A percentile compares a stretch with the other conserved stretches of the same genome.
These are phyloP conservation scores for Cryptoblepharus egeriae DNA, from an alignment of 2,797 vertebrate genomes.

Conservation along the genomic window DNA sequence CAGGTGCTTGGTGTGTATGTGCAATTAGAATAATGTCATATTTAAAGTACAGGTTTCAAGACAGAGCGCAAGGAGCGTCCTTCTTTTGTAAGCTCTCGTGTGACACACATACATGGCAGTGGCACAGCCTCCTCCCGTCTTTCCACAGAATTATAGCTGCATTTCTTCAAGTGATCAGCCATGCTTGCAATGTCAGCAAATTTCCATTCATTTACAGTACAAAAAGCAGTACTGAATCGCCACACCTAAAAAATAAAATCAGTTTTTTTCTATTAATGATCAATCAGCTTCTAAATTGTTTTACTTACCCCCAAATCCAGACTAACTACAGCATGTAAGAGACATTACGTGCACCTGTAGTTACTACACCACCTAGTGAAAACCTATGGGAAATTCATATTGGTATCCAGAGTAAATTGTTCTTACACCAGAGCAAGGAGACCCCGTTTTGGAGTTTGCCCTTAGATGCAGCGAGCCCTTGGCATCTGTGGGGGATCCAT, in stretches of 20 bases:
- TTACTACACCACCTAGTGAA: too few species aligned
- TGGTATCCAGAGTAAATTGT: too few species aligned
- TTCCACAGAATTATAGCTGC: constrained; percentile 91
- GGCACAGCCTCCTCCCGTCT: constrained; percentile 93
- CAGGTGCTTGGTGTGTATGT: constrained; percentile 77
- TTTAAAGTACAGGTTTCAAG: constrained; percentile 94
- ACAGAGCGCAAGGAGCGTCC: constrained; percentile 94
- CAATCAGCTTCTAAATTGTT: not conserved
- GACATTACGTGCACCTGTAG: too few species aligned
- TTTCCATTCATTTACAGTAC: constrained; percentile 97
- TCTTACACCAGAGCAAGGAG: too few species aligned
- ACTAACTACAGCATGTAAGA: too few species aligned
- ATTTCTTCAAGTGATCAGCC: constrained; percentile 98
- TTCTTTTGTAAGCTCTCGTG: constrained; percentile 95
- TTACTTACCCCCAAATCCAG: not conserved
- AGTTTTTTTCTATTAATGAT: not conserved
- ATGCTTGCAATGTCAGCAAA: constrained; percentile 98
- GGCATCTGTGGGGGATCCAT: too few species aligned
- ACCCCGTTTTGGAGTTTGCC: too few species aligned
- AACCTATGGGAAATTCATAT: too few species aligned
- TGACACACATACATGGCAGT: constrained; percentile 97
- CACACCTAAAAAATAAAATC: constrained; percentile 87
- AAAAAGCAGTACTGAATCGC: constrained; percentile 98
- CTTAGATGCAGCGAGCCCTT: too few species aligned
- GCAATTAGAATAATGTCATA: constrained; percentile 62